Evolutionary conservation across 1,140 invertebrate genomes (phyloP).

Genomic region (Limonius californicus): DNA sequence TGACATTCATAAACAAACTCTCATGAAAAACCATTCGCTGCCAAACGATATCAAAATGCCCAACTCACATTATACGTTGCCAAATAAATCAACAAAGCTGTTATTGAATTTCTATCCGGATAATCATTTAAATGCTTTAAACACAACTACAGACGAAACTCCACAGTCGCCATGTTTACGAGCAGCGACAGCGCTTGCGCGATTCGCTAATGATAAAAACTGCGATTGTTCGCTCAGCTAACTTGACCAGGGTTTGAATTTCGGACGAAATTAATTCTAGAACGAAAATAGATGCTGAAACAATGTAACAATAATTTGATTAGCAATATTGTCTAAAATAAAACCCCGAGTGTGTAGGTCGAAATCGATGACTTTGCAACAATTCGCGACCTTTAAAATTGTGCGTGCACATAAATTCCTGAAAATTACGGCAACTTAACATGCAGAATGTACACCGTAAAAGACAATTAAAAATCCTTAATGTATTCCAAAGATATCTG

Average conservation of each 20-base stretch:
- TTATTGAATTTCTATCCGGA: constrained; percentile 6
- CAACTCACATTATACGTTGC: constrained; percentile 2
- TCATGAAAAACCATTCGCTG: neutral
- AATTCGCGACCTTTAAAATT: too few relatives aligned
- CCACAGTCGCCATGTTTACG: constrained; percentile 23
- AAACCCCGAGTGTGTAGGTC: too few relatives aligned
- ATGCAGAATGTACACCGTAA: too few relatives aligned
- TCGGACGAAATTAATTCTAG: neutral
- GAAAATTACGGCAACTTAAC: too few relatives aligned
- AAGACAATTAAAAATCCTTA: too few relatives aligned
- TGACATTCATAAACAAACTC: neutral
- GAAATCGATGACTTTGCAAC: too few relatives aligned
- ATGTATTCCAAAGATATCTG: constrained; percentile 1
- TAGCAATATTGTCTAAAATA: too few relatives aligned
- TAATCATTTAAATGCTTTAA: constrained; percentile 17
- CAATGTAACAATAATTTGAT: neutral
- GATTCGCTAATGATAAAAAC: neutral
- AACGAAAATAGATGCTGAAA: neutral
- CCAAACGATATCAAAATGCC: constrained; percentile 1
- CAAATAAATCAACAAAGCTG: neutral
- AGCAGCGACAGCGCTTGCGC: constrained; percentile 13
- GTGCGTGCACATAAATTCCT: too few relatives aligned
- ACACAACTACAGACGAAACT: constrained; percentile 23
- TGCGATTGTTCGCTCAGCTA: neutral
- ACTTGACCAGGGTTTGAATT: constrained; percentile 1